Evolutionary conservation across 2,113 vertebrate genomes (phyloP).

Genomic region (Tenebrosternarchus preto): DNA sequence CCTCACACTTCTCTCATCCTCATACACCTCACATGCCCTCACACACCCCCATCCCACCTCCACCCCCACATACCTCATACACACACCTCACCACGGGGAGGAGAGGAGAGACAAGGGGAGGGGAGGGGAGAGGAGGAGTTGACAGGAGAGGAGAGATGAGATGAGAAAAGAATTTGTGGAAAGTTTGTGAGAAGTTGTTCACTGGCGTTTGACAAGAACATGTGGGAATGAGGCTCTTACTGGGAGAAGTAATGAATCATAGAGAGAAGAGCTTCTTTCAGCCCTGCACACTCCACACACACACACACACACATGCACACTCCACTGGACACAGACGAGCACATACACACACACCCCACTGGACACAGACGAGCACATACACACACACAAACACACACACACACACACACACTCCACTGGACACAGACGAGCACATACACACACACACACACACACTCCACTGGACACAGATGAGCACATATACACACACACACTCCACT

Average conservation of each 20-base stretch:
- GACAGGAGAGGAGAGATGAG: too few species aligned
- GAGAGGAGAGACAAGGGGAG: too few species aligned
- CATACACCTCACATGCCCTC: neutral
- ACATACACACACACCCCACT: neutral
- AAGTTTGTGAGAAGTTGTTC: constrained; percentile 19
- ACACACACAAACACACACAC: constrained; percentile 14
- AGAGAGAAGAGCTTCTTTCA: constrained; percentile 37
- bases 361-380: constrained; percentile 26
- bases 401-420: neutral
- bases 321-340: too few species aligned
- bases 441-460: neutral
- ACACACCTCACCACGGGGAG: neutral
- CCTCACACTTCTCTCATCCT: too few species aligned
- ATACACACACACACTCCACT: neutral
- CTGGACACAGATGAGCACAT: neutral
- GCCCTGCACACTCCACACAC: constrained; percentile 21
- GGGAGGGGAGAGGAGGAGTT: neutral
- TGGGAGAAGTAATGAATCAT: constrained; percentile 55
- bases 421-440: neutral
- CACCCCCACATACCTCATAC: too few species aligned
- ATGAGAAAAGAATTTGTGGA: neutral
- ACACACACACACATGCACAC: constrained; percentile 4
- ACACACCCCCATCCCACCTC: neutral
- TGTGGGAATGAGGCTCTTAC: constrained; percentile 51
- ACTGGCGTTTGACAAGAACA: constrained; percentile 45